Percentiles rank a stretch among this genome's conserved stretches.
These are phyloP conservation scores for Elysia crispata DNA, from an alignment of 2,888 invertebrate species.

Conservation along the genomic window DNA sequence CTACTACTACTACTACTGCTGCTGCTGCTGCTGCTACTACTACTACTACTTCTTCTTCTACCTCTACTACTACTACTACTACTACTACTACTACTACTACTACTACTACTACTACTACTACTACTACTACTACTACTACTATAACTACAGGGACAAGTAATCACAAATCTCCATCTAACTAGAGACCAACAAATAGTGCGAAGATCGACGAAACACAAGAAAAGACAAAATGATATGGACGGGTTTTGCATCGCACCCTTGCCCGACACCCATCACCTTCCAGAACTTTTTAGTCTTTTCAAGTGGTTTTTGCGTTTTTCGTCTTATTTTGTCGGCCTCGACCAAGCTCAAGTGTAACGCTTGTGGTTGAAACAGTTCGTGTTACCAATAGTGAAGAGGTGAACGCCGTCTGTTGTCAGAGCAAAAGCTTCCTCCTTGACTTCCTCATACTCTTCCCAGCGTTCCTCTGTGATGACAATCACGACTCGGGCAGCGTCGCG, in stretches of 20 bases:
- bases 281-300: too few species aligned
- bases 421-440: not conserved
- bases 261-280: too few species aligned
- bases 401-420: not conserved
- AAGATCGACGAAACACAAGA: too few species aligned
- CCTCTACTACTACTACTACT: constrained; percentile 9
- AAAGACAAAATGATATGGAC: too few species aligned
- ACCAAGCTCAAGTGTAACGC: not conserved
- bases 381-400: constrained; percentile 23
- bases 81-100: constrained; percentile 9
- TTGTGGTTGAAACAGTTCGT: not conserved
- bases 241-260: too few species aligned
- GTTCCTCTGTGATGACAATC: constrained; percentile 32
- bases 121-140: not conserved
- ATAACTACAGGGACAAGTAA: too few species aligned
- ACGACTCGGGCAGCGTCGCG: constrained; percentile 10
- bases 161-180: too few species aligned
- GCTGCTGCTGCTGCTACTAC: too few species aligned
- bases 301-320: too few species aligned
- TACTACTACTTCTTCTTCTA: too few species aligned
- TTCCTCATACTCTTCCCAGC: not conserved
- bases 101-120: constrained; percentile 1
- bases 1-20: constrained; percentile 5
- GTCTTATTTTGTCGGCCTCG: too few species aligned
- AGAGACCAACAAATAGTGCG: too few species aligned